Evolutionary conservation across 2,113 vertebrate genomes (phyloP).

Genomic region (Helogale parvula): DNA sequence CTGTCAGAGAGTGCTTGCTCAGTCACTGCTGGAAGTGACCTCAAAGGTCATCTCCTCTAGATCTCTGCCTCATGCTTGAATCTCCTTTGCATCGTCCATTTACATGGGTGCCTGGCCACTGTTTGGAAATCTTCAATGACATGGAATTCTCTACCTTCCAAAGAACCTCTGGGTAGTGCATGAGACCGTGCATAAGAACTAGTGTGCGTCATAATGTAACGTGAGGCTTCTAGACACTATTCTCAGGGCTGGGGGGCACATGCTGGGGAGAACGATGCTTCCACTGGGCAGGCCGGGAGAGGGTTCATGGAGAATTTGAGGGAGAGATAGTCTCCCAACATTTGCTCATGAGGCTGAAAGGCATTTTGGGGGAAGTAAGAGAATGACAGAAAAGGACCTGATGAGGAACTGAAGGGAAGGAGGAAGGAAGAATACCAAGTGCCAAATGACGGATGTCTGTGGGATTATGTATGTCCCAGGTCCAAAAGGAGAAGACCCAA

Average conservation of each 20-base stretch:
- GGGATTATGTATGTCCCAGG: neutral
- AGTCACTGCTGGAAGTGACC: neutral
- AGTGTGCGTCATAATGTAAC: too few species aligned
- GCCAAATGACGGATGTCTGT: neutral
- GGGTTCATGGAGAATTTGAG: neutral
- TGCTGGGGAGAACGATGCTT: neutral
- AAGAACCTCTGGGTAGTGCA: neutral
- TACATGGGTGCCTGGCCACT: neutral
- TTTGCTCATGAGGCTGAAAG: neutral
- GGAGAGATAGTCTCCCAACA: neutral
- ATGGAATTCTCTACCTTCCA: neutral
- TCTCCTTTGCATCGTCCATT: neutral
- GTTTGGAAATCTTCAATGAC: neutral
- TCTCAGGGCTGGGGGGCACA: neutral
- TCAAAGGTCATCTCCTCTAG: neutral
- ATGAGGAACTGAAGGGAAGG: neutral
- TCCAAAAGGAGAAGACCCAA: neutral
- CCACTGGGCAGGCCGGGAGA: neutral
- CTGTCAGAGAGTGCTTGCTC: neutral
- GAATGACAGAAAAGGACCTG: neutral
- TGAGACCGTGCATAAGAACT: neutral
- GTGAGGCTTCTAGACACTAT: neutral
- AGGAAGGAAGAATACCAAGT: neutral
- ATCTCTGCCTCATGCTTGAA: neutral
- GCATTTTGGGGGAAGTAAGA: neutral